These are phyloP conservation scores for Chrysaora quinquecirrha DNA, from an alignment of 30 jellyfish, hydroid and myxozoan genomes.

Conservation along the genomic window DNA sequence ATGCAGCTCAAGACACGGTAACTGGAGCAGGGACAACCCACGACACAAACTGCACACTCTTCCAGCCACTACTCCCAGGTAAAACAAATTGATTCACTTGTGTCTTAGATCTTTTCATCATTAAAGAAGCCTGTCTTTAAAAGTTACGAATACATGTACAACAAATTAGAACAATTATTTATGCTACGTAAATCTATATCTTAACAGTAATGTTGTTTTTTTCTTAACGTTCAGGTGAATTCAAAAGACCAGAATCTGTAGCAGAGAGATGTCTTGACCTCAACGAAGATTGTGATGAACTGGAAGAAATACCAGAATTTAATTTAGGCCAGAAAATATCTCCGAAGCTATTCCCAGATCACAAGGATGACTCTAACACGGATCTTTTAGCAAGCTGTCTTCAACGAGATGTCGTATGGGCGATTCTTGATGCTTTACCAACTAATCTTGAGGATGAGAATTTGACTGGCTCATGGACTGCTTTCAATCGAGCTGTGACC, in stretches of 20 bases:
- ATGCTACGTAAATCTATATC: no score
- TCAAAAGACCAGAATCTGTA: not conserved
- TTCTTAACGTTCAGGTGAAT: conserved; percentile 18
- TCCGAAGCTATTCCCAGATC: conserved; percentile 29
- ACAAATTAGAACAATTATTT: no score
- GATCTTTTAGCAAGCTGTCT: conserved; percentile 6
- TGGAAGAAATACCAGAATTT: conserved; percentile 17
- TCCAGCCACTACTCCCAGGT: conserved; percentile 54
- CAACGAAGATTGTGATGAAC: conserved; percentile 1
- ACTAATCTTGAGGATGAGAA: conserved; percentile 3
- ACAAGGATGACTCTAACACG: not conserved
- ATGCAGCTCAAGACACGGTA: conserved; percentile 24
- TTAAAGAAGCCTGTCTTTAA: not conserved
- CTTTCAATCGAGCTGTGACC: conserved; percentile 22
- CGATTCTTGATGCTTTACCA: conserved; percentile 39
- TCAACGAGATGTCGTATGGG: conserved; percentile 47
- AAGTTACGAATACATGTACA: no score
- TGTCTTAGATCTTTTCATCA: not conserved
- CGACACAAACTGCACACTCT: conserved; percentile 54
- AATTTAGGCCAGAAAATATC: conserved; percentile 26
- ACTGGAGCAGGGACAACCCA: conserved; percentile 57
- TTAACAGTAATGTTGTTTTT: not conserved
- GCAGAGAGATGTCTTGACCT: conserved; percentile 20
- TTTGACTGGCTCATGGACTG: conserved; percentile 34
- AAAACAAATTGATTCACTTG: no score